Evolutionary conservation across 92 coral and sea anemone species (phyloP), one percentile per base, ranked within the genome.

Genomic region (Parazoanthus darwini): DNA sequence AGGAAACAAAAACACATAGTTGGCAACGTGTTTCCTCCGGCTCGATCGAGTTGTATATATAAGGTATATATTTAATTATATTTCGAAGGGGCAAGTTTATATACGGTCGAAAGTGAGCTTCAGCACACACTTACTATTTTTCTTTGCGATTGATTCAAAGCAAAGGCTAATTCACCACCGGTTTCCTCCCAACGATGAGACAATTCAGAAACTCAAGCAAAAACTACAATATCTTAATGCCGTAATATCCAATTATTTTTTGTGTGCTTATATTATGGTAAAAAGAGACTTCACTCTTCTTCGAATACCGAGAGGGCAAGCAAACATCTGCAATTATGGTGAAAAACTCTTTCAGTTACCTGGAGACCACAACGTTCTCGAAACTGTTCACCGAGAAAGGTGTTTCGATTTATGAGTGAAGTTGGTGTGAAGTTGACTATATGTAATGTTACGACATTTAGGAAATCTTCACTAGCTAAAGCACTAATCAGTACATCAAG

Each of bases 131-230:
- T 37, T 7, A 26, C 20, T 13, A 37, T 35, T 15, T 37, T 8
- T 76, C 51, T 42, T 76, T 74, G 78, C 78, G 42, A 36, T 22
- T 74, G 78, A 74, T 74, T 63, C 22, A 63, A 63, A 76, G 42
- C 46, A 76, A 39, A 37, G 50, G 80, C 44, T 8, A 13, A 74
- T 74, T 74, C 78, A 36, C 78, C 6, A 63, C 48, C 48, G 44
- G 78, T 37, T 18, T 20, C 11, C 50, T 15, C 51, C 25, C 38
- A 5, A 37, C 46, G 54, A 76, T 15, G 39, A 74, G 78, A 15
- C 23, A 10, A 39, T 39, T 76, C 46, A 44, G 51, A 76, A 20
- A 22, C 46, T 54, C 43, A 18, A 42, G 80, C 43, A 39, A 1
- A 39, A 76, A 25, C 80, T 39, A 37, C 3, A 39, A 18, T 76